phyloP scores from a whole-genome alignment of 2,113 vertebrate genomes.

The Corynorhinus townsendii region DNA sequence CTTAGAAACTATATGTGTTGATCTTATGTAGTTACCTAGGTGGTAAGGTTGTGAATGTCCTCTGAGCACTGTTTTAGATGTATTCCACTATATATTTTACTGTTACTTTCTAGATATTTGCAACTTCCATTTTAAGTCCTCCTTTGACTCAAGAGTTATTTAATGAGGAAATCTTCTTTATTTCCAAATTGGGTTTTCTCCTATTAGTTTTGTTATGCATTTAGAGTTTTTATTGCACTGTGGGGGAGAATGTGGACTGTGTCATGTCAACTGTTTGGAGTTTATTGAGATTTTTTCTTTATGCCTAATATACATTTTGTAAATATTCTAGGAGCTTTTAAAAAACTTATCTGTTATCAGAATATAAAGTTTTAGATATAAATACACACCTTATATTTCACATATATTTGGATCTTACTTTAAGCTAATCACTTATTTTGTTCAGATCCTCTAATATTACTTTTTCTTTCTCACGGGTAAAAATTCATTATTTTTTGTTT shows the following conservation, averaged over 20 bases:
- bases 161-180: neutral
- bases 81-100: too few species aligned
- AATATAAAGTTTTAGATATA: neutral
- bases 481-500: neutral
- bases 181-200: neutral
- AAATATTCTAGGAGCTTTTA: neutral
- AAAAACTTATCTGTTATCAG: neutral
- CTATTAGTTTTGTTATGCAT: neutral
- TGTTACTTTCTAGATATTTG: neutral
- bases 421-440: neutral
- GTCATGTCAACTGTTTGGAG: constrained; percentile 4
- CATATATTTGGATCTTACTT: neutral
- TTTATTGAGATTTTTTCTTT: constrained; percentile 34
- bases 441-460: neutral
- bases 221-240: neutral
- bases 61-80: too few species aligned
- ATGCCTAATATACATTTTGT: neutral
- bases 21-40: neutral
- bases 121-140: neutral
- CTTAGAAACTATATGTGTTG: neutral
- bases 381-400: neutral
- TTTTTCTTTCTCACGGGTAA: neutral
- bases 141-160: neutral
- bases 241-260: neutral
- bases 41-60: neutral